Evolutionary conservation across 2,888 invertebrate genomes (phyloP), one percentile per base, ranked within the genome.

Genomic region (Acrobasis repandana): DNA sequence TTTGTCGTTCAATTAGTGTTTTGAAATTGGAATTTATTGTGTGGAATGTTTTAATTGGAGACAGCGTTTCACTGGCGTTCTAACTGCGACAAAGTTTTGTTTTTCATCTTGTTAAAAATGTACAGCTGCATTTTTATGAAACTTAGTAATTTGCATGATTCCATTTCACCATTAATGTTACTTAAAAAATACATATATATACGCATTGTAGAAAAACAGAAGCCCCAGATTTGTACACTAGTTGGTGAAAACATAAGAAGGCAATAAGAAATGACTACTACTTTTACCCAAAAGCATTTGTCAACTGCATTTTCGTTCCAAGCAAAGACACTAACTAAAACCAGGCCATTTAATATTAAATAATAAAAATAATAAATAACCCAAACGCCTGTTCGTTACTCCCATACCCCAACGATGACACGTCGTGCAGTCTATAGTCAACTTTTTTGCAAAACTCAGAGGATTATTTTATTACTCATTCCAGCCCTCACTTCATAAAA

Each of bases 1-100:
- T 79, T 79, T 76, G 80, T 75, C 71, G 72, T 76, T 73, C 72
- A 80, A 76, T 82, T 82, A 80, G 72, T 72, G 75, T 76, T 73
- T 74, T 65, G 69, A 77, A 78, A 75, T 77, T 69, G 67, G 69
- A 76, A 75, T 68, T 72, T 70, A 74, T 77, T 72, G 68, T 65
- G 63, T 68, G 66, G 68, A 75, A 70, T 73, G 65, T 73, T 60
- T 60, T 58, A 62, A 60, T 60, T 58, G 46, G 50, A n/a, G 54
- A 28, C 28, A 57, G 18, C 50, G 10, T 15, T 20, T 54, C 34
- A 34, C 14, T 10, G 52, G 15, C 33, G 15, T 52, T 52, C 36
- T 54, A 56, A 43, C 20, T 16, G 18, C 6, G 2, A 43, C 16
- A 38, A 34, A 36, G 14, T 5, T 43, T 0, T 11, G 14, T 14